Evolutionary conservation across 2,888 invertebrate genomes (phyloP).

Genomic region (Schrankia costaestrigalis): DNA sequence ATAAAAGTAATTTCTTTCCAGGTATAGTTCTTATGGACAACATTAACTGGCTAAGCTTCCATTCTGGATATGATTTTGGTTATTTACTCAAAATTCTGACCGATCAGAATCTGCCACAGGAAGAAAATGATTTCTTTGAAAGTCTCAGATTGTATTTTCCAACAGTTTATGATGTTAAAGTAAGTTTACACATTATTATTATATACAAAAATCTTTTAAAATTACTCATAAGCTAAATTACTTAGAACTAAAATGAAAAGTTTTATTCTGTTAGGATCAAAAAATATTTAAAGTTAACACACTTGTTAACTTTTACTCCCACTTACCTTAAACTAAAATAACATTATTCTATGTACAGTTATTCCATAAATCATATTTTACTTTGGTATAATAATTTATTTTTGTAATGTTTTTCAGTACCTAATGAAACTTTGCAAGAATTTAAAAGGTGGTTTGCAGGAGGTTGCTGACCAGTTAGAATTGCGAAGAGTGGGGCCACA

Average conservation of each 20-base stretch:
- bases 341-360: no score
- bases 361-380: no score
- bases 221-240: neutral
- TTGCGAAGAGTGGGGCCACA: constrained; percentile 95
- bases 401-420: constrained; percentile 88
- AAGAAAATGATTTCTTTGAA: constrained; percentile 98
- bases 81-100: constrained; percentile 97
- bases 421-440: constrained; percentile 99
- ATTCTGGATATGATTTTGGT: constrained; percentile 99
- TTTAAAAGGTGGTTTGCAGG: constrained; percentile 98
- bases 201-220: neutral
- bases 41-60: constrained; percentile 99
- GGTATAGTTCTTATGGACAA: constrained; percentile 97
- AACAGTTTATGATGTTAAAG: constrained; percentile 98
- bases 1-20: constrained; percentile 31
- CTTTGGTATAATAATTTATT: no score
- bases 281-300: no score
- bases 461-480: constrained; percentile 96
- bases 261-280: no score
- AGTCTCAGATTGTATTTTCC: constrained; percentile 96
- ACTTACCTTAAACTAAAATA: no score
- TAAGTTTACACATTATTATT: constrained; percentile 59
- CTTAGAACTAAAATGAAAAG: no score
- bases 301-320: no score
- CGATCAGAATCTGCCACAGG: constrained; percentile 94